Percentiles rank a stretch among this genome's conserved stretches.
Evolutionary conservation across 2,888 invertebrate species (phyloP).

Genomic region (Cosmia trapezina): DNA sequence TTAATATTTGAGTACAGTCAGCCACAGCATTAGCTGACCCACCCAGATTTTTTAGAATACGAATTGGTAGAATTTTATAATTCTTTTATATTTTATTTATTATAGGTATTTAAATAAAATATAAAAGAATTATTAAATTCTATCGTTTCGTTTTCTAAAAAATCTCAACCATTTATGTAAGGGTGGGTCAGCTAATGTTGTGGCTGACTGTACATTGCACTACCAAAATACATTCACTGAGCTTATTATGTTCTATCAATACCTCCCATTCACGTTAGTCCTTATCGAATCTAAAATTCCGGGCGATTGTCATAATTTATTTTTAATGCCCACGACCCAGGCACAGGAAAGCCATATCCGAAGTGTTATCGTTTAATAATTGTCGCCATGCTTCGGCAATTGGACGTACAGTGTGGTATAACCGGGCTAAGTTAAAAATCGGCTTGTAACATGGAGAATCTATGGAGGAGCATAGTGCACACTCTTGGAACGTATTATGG

Average conservation of each 20-base stretch:
- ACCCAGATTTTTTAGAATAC: too few relatives aligned
- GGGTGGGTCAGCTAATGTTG: too few relatives aligned
- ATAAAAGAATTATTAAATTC: too few relatives aligned
- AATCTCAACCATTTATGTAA: too few relatives aligned
- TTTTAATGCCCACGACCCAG: conserved; percentile 49
- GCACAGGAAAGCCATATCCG: conserved; percentile 66
- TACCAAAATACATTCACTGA: neutral
- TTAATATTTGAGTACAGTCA: conserved; percentile 9
- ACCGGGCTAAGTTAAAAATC: conserved; percentile 62
- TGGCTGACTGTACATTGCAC: neutral
- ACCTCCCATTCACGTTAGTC: conserved; percentile 26
- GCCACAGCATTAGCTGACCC: too few relatives aligned
- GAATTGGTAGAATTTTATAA: too few relatives aligned
- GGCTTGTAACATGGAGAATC: conserved; percentile 27
- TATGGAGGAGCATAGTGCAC: conserved; percentile 45
- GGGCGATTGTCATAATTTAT: conserved; percentile 55
- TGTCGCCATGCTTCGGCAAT: conserved; percentile 60
- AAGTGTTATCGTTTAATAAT: conserved; percentile 63
- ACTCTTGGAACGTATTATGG: conserved; percentile 58
- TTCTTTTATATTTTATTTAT: too few relatives aligned
- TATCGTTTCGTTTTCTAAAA: too few relatives aligned
- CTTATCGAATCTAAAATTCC: conserved; percentile 52
- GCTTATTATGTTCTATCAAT: conserved; percentile 35
- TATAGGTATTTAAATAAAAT: too few relatives aligned
- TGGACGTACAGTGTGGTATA: conserved; percentile 41